A percentile compares a stretch with the other conserved stretches of the same genome.
phyloP scores from a whole-genome alignment of 2,888 invertebrate genomes.

The Scelioninae gen. 2 region DNA sequence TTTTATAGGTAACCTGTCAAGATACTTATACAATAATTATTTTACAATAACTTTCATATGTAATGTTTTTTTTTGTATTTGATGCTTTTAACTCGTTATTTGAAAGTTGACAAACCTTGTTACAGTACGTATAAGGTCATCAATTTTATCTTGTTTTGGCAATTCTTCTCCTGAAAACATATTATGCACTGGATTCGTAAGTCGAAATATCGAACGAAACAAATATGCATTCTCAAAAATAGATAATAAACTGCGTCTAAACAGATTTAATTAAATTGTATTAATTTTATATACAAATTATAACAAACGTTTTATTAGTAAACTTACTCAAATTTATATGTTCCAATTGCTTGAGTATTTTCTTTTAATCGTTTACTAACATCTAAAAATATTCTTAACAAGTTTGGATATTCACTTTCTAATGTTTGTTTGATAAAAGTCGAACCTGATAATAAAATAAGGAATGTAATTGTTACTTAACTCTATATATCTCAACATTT shows the following conservation, averaged over 20 bases:
- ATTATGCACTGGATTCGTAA: slow-evolving; percentile 89
- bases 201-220: slow-evolving; percentile 87
- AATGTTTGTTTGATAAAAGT: slow-evolving; percentile 85
- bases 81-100: not conserved
- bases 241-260: slow-evolving; percentile 78
- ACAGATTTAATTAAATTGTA: slow-evolving; percentile 16
- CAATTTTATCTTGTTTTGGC: slow-evolving; percentile 86
- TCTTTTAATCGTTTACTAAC: slow-evolving; percentile 82
- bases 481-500: too few species aligned
- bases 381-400: slow-evolving; percentile 88
- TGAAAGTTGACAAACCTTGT: slow-evolving; percentile 76
- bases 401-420: slow-evolving; percentile 91
- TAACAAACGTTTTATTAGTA: not conserved
- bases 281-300: not conserved
- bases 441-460: slow-evolving; percentile 69
- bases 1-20: slow-evolving; percentile 2
- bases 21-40: too few species aligned
- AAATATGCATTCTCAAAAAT: slow-evolving; percentile 91
- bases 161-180: slow-evolving; percentile 84
- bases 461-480: too few species aligned
- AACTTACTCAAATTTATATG: slow-evolving; percentile 79
- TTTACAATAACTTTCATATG: too few species aligned
- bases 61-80: too few species aligned
- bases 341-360: slow-evolving; percentile 67
- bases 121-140: slow-evolving; percentile 82